phyloP scores from a whole-genome alignment of 2,113 vertebrate species.

The Alligator sinensis region DNA sequence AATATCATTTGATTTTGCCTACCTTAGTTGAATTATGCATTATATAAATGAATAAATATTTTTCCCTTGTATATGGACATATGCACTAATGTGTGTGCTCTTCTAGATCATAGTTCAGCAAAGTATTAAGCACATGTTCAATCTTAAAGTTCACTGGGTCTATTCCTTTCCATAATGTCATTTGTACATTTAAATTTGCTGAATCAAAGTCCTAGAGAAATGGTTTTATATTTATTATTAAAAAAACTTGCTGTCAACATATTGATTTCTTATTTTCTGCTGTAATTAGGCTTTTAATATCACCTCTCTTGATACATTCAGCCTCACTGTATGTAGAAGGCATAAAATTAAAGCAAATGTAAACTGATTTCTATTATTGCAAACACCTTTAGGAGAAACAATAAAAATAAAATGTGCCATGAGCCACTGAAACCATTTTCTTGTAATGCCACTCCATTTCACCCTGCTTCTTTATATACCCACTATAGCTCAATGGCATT shows the following conservation, averaged over 20 bases:
- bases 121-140: background rate
- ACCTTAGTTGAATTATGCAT: background rate
- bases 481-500: constrained; percentile 39
- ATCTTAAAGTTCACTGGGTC: constrained; percentile 1
- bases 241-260: constrained; percentile 32
- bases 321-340: background rate
- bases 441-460: constrained; percentile 18
- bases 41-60: too few relatives aligned
- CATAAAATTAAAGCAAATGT: constrained; percentile 55
- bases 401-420: constrained; percentile 43
- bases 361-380: constrained; percentile 63
- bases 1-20: background rate
- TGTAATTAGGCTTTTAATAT: constrained; percentile 62
- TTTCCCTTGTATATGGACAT: background rate
- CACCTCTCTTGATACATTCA: constrained; percentile 11
- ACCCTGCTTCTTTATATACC: constrained; percentile 17
- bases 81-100: background rate
- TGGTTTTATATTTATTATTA: constrained; percentile 63
- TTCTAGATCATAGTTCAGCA: background rate
- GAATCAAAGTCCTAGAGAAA: constrained; percentile 14
- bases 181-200: background rate
- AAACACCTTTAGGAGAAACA: constrained; percentile 34
- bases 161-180: constrained; percentile 24
- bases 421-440: constrained; percentile 31
- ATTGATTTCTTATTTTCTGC: background rate